Conservation (phyloP, 1,140 invertebrate genomes). For the Nautilus pompilius region DNA sequence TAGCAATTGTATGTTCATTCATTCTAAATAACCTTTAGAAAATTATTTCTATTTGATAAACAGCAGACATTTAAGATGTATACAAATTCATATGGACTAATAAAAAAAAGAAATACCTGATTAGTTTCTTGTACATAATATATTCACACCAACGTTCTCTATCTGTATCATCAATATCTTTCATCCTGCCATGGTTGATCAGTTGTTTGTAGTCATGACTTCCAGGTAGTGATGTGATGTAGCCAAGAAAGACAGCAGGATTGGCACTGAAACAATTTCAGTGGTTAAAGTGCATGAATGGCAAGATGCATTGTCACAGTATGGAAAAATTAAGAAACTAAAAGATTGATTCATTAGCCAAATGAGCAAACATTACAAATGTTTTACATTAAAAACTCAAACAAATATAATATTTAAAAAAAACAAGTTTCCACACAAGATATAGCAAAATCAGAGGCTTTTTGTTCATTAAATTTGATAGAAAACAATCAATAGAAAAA, state of each 20-base stretch:
- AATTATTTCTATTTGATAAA: neutral
- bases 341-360: too few species aligned
- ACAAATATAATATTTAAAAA: too few species aligned
- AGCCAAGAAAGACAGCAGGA: slow-evolving; percentile 51
- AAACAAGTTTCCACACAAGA: too few species aligned
- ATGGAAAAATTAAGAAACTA: too few species aligned
- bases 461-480: too few species aligned
- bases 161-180: slow-evolving; percentile 52
- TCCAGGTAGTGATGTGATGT: slow-evolving; percentile 48
- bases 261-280: slow-evolving; percentile 44
- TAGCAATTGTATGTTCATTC: neutral
- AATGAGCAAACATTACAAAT: too few species aligned
- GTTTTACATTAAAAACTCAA: too few species aligned
- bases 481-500: too few species aligned
- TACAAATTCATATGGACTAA: neutral
- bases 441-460: too few species aligned
- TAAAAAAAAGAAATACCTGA: slow-evolving; percentile 23
- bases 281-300: too few species aligned
- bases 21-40: neutral
- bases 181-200: slow-evolving; percentile 32
- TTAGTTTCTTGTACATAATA: slow-evolving; percentile 50
- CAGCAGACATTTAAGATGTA: neutral
- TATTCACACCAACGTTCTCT: slow-evolving; percentile 52
- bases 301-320: too few species aligned
- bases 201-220: slow-evolving; percentile 46